Conservation (phyloP, 1,140 invertebrate species). For the Drosophila kurseongensis region DNA sequence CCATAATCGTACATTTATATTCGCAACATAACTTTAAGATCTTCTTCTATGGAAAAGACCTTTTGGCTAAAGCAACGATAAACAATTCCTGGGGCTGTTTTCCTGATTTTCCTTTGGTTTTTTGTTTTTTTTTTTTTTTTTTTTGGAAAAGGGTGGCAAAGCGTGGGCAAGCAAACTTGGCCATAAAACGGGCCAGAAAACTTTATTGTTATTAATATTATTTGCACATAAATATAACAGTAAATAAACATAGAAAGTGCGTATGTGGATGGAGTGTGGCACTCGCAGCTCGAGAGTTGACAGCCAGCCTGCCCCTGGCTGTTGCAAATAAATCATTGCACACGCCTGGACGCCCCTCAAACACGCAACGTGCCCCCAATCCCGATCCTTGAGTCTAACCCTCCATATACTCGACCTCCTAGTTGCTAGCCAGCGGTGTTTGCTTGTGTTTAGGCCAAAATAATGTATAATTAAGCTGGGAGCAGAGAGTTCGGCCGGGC, state of each 20-base stretch:
- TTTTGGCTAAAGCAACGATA: slow-evolving; percentile 8
- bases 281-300: slow-evolving; percentile 38
- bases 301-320: slow-evolving; percentile 40
- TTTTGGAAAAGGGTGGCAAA: neutral
- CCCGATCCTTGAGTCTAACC: neutral
- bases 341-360: slow-evolving; percentile 57
- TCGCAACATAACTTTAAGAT: slow-evolving; percentile 48
- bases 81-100: slow-evolving; percentile 25
- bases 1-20: slow-evolving; percentile 49
- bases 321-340: slow-evolving; percentile 63
- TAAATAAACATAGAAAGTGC: slow-evolving; percentile 50
- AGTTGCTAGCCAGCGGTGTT: slow-evolving; percentile 18
- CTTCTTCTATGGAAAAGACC: neutral
- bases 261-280: slow-evolving; percentile 21
- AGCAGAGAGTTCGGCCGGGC: slow-evolving; percentile 28
- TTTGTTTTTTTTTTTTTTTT: neutral
- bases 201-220: slow-evolving; percentile 66
- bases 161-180: slow-evolving; percentile 34
- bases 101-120: slow-evolving; percentile 10
- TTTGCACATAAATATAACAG: slow-evolving; percentile 59
- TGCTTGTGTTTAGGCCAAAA: slow-evolving; percentile 50
- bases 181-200: slow-evolving; percentile 55
- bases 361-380: slow-evolving; percentile 45
- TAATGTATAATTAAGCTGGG: slow-evolving; percentile 60
- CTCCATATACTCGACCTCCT: neutral